A percentile compares a stretch with the other conserved stretches of the same genome.
These are phyloP conservation scores for Calameuta pallipes DNA, from an alignment of 2,888 invertebrate genomes.

Conservation along the genomic window DNA sequence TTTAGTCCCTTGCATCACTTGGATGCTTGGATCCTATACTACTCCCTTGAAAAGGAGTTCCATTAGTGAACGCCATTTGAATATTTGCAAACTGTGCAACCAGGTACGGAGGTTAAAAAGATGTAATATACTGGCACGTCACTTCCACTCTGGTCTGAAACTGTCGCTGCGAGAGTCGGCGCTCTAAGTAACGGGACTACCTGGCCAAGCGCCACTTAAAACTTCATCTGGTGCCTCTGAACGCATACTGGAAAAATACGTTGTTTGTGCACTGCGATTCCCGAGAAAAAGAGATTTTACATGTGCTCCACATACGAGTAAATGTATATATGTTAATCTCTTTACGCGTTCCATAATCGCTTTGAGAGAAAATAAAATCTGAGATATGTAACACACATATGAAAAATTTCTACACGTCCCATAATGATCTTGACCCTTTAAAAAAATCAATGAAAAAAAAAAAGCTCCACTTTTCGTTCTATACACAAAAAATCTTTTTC, in stretches of 20 bases:
- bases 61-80: conserved; percentile 63
- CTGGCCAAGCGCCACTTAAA: conserved; percentile 49
- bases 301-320: background rate
- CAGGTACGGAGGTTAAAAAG: conserved; percentile 57
- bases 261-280: background rate
- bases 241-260: background rate
- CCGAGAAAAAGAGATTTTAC: background rate
- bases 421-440: background rate
- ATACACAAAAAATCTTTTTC: no score
- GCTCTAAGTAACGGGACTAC: conserved; percentile 48
- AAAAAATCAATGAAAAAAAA: no score
- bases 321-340: background rate
- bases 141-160: conserved; percentile 54
- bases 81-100: conserved; percentile 63
- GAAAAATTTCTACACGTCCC: no score
- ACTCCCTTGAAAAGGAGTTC: conserved; percentile 36
- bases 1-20: conserved; percentile 47
- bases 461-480: no score
- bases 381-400: no score
- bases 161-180: conserved; percentile 47
- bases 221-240: conserved; percentile 40
- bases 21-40: conserved; percentile 40
- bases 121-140: conserved; percentile 61
- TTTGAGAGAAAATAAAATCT: no score
- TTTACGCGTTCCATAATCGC: no score